A percentile compares a stretch with the other conserved stretches of the same genome.
Evolutionary conservation across 2,113 vertebrate genomes (phyloP).

Genomic region (Zonotrichia leucophrys): DNA sequence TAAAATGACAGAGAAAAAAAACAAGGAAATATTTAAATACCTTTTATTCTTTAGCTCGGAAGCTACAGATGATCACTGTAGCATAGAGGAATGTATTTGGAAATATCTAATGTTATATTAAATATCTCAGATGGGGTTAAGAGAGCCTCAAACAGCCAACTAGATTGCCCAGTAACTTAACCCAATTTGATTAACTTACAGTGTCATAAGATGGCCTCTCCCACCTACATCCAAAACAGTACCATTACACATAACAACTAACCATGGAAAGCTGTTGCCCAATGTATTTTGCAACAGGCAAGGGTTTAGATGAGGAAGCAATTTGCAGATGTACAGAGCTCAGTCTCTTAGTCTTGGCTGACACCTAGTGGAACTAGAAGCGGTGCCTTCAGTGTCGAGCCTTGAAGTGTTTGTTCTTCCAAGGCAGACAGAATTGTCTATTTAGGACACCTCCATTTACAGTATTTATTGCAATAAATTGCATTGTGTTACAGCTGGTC

Average conservation of each 20-base stretch:
- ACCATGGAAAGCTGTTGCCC: neutral
- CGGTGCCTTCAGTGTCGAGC: neutral
- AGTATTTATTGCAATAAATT: neutral
- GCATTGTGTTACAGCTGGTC: neutral
- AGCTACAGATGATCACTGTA: neutral
- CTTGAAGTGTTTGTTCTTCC: neutral
- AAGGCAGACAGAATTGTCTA: neutral
- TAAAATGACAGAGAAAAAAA: neutral
- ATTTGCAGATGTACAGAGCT: neutral
- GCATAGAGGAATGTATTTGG: neutral
- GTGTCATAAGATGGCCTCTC: neutral
- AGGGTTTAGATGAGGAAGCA: neutral
- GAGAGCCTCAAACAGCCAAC: neutral
- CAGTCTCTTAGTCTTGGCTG: slow-evolving; percentile 34
- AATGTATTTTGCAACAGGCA: neutral
- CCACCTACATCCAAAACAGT: neutral
- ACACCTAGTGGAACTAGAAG: slow-evolving; percentile 56
- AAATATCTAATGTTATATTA: neutral
- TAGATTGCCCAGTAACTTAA: neutral
- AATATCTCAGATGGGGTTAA: neutral
- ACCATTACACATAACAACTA: neutral
- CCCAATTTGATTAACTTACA: neutral
- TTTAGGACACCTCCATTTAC: neutral
- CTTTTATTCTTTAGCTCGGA: neutral
- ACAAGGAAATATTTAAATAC: neutral